A percentile compares a stretch with the other conserved stretches of the same genome.
Evolutionary conservation across 2,797 vertebrate species (phyloP).

Genomic region (Enteromius paludinosus): DNA sequence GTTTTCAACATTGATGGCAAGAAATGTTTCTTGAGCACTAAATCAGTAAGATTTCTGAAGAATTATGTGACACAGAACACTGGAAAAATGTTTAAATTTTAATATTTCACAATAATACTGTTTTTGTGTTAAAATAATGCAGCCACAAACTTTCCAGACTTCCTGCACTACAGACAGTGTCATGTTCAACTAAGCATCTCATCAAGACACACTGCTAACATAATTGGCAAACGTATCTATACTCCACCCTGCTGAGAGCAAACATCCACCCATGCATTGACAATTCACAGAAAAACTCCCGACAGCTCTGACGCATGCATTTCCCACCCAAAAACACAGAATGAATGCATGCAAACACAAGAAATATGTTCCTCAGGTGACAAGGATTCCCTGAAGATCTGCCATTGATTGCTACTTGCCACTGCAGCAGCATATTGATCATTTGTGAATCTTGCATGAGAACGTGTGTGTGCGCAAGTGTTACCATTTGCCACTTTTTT

Average conservation of each 20-base stretch:
- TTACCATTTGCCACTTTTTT: background rate
- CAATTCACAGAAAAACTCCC: slow-evolving; percentile 39
- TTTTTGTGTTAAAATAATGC: background rate
- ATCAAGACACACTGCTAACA: slow-evolving; percentile 23
- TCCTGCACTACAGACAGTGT: background rate
- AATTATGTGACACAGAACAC: background rate
- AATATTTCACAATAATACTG: too few relatives aligned
- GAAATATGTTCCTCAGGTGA: slow-evolving; percentile 36
- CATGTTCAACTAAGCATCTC: background rate
- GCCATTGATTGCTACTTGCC: slow-evolving; percentile 29
- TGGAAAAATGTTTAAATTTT: background rate
- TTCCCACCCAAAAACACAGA: slow-evolving; percentile 36
- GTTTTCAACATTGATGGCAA: background rate
- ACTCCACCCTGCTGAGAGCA: slow-evolving; percentile 43
- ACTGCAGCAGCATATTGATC: slow-evolving; percentile 18
- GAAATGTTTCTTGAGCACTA: background rate
- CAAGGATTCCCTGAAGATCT: slow-evolving; percentile 5
- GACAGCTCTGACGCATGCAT: slow-evolving; percentile 16
- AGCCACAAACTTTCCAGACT: background rate
- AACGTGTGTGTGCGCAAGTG: background rate
- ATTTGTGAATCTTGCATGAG: background rate
- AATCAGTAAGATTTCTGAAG: background rate
- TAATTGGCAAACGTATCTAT: slow-evolving; percentile 26
- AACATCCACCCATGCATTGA: slow-evolving; percentile 39
- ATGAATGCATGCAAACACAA: background rate